Percentiles rank a stretch among this genome's conserved stretches.
Conservation (phyloP, 2,113 vertebrate genomes). For the Petrocephalus microphthalmus region DNA sequence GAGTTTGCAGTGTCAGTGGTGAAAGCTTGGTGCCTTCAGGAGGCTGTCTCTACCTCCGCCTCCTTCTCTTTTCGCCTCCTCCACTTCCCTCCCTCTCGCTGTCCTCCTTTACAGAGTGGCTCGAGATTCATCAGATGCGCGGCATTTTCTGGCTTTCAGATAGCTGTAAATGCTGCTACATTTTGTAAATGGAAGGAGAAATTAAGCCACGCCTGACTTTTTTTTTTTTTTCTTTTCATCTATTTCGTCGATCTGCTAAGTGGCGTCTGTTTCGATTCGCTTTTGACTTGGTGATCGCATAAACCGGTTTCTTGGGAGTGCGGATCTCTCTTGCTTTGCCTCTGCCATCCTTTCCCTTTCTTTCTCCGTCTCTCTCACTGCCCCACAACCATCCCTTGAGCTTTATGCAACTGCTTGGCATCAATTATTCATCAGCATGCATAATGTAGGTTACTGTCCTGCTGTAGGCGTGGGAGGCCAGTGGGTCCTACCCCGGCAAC, state of each 20-base stretch:
- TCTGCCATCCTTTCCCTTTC: background rate
- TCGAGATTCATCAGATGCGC: background rate
- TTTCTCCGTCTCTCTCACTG: slow-evolving; percentile 9
- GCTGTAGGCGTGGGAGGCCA: slow-evolving; percentile 30
- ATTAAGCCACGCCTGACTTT: background rate
- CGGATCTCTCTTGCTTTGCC: background rate
- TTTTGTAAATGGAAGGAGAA: background rate
- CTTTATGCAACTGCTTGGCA: slow-evolving; percentile 35
- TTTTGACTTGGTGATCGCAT: background rate
- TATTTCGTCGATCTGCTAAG: background rate
- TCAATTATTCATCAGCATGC: slow-evolving; percentile 45
- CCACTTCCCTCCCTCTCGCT: background rate
- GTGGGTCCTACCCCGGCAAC: slow-evolving; percentile 20
- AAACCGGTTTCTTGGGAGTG: background rate
- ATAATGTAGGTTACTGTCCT: slow-evolving; percentile 42
- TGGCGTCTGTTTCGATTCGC: background rate
- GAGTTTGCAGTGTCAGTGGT: background rate
- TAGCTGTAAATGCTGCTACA: too few species aligned
- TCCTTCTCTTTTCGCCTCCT: background rate
- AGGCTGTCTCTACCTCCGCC: background rate
- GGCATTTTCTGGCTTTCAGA: background rate
- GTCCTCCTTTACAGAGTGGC: background rate
- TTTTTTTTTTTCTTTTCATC: too few species aligned
- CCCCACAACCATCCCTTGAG: slow-evolving; percentile 30
- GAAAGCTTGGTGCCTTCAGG: background rate